These are phyloP conservation scores for Chymomyza amoena DNA, from an alignment of 2,888 invertebrate species.

Conservation along the genomic window DNA sequence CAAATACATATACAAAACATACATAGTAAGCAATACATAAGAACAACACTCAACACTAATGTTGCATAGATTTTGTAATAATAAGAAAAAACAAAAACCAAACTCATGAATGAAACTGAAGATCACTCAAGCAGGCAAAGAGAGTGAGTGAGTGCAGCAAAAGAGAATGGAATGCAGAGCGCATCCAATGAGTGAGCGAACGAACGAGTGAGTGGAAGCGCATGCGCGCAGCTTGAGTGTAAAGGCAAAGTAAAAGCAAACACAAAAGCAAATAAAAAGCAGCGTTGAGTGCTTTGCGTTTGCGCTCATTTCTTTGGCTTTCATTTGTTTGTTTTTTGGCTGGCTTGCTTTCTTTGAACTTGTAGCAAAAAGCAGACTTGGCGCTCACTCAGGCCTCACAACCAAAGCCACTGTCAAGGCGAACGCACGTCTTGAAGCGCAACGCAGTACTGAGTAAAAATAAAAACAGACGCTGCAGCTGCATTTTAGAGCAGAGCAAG, in stretches of 20 bases:
- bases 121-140: slow-evolving; percentile 10
- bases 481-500: slow-evolving; percentile 73
- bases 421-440: slow-evolving; percentile 62
- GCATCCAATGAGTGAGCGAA: slow-evolving; percentile 7
- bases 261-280: slow-evolving; percentile 1
- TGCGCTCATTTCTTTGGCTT: slow-evolving; percentile 41
- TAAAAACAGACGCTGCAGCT: slow-evolving; percentile 44
- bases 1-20: background rate
- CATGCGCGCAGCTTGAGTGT: slow-evolving; percentile 1
- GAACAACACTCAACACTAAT: background rate
- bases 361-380: slow-evolving; percentile 49
- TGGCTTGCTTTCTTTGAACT: slow-evolving; percentile 65
- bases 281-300: slow-evolving; percentile 50
- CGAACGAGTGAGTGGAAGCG: background rate
- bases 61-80: slow-evolving; percentile 54
- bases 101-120: background rate
- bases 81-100: background rate
- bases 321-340: slow-evolving; percentile 10
- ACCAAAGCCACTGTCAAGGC: slow-evolving; percentile 76
- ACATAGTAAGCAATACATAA: slow-evolving; percentile 7
- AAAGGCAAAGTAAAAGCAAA: slow-evolving; percentile 20
- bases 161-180: slow-evolving; percentile 15
- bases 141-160: slow-evolving; percentile 20
- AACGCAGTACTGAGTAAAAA: slow-evolving; percentile 25
- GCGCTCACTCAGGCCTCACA: slow-evolving; percentile 60